Conservation (phyloP, 2,888 invertebrate species). For the Philonicus albiceps region DNA sequence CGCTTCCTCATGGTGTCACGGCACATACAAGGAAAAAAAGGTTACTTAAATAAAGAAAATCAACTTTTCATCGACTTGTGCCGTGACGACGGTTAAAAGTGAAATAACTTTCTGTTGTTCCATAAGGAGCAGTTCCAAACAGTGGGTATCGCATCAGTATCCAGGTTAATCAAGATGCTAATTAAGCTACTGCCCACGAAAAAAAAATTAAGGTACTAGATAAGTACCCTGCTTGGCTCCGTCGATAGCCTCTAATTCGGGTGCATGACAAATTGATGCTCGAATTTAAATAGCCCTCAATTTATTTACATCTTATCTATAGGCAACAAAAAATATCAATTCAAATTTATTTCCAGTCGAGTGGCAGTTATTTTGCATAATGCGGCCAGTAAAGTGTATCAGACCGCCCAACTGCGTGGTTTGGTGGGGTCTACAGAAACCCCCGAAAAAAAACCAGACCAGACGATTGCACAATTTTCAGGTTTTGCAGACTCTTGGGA, state of each 20-base stretch:
- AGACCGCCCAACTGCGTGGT: background rate
- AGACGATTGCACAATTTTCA: conserved; percentile 23
- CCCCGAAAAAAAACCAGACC: conserved; percentile 1
- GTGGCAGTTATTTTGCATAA: conserved; percentile 11
- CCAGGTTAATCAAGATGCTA: background rate
- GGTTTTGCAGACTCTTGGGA: conserved; percentile 30
- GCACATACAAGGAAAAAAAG: background rate
- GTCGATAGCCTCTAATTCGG: background rate
- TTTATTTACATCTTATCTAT: background rate
- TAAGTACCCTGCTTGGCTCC: background rate
- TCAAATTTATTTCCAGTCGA: background rate
- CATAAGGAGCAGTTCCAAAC: background rate
- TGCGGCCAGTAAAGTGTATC: background rate
- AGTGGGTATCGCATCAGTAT: background rate
- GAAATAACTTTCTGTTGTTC: background rate
- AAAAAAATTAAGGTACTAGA: background rate
- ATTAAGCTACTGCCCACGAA: background rate
- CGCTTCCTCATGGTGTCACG: background rate
- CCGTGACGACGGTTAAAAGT: background rate
- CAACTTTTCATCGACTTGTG: background rate
- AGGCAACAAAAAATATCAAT: background rate
- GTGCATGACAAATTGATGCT: background rate
- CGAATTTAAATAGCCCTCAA: background rate
- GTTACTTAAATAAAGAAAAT: background rate
- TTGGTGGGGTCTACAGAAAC: background rate